Evolutionary conservation across 2,888 invertebrate genomes (phyloP), one percentile per base, ranked within the genome.

Genomic region (Morpho deidamia): DNA sequence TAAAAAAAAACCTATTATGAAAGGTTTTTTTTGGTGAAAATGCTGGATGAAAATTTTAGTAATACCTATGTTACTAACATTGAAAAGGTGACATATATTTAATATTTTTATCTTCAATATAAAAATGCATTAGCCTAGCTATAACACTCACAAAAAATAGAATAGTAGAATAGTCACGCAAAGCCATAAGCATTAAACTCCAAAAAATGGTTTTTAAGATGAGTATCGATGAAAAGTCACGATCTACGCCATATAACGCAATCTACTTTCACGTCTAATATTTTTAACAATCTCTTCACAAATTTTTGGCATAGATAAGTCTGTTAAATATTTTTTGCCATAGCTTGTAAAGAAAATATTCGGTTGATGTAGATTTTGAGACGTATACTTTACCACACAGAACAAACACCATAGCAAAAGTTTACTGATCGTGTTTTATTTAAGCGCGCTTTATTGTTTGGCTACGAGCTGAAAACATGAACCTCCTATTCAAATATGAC

Each of bases 151-250:
- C 11, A 35, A 42, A 23, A 47, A 44, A 38, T 32, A 23, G 23
- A 23, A 23, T 23, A 23, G 23, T 11, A 39, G 43, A 44, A 51
- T 39, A 53, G 44, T 53, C 51, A 53, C 44, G 53, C 39, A 55
- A 47, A 55, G 51, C 50, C 32, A 11, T 35, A 12, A 49, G 51
- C 44, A 23, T 43, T 53, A 56, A 14, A 45, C 41, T 44, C 48
- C 47, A 53, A 55, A 56, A 59, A 53, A 42, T 11, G 39, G 32
- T 48, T 51, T 45, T 38, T 37, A 39, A 53, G 52, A 58, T 59
- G 50, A 51, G 51, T 51, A 54, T 57, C 57, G 41, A 48, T 14
- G 32, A 44, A 40, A 45, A 57, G 54, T 57, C 53, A 59, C 51
- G 58, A 56, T 44, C 37, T 50, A 44, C 33, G 23, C 44, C 49